Evolutionary conservation across 1,140 invertebrate species (phyloP).

Genomic region (Ridgeia piscesae): DNA sequence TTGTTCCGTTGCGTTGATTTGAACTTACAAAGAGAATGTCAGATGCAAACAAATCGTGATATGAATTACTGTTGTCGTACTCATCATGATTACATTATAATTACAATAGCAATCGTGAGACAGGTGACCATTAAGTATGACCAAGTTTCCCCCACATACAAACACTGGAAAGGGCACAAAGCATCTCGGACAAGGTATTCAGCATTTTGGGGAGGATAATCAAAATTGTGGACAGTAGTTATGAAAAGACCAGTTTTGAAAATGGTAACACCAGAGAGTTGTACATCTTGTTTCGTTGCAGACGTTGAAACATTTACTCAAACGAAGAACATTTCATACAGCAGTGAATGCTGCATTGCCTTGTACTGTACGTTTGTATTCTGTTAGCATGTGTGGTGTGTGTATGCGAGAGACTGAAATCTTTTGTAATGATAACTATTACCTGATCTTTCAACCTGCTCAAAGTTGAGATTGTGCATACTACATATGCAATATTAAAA

Average conservation of each 20-base stretch:
- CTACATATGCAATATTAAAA: background rate
- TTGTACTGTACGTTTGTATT: background rate
- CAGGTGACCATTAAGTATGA: no score
- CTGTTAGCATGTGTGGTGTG: background rate
- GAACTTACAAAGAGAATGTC: no score
- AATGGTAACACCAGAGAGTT: background rate
- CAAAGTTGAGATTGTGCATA: background rate
- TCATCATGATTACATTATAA: background rate
- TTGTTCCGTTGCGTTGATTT: background rate
- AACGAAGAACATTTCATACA: background rate
- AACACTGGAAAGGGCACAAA: no score
- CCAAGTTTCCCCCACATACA: no score
- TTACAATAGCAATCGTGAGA: background rate
- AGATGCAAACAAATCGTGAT: background rate
- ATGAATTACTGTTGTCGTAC: background rate
- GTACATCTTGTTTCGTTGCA: background rate
- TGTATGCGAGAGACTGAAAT: background rate
- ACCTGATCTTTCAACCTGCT: background rate
- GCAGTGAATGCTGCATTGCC: background rate
- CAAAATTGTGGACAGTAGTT: slow-evolving; percentile 31
- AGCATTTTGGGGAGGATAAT: background rate
- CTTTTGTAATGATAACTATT: background rate
- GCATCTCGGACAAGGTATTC: no score
- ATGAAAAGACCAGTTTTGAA: slow-evolving; percentile 37
- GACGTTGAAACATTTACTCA: background rate